phyloP scores from a whole-genome alignment of 2,113 vertebrate species.

The Machaerirhynchus nigripectus region DNA sequence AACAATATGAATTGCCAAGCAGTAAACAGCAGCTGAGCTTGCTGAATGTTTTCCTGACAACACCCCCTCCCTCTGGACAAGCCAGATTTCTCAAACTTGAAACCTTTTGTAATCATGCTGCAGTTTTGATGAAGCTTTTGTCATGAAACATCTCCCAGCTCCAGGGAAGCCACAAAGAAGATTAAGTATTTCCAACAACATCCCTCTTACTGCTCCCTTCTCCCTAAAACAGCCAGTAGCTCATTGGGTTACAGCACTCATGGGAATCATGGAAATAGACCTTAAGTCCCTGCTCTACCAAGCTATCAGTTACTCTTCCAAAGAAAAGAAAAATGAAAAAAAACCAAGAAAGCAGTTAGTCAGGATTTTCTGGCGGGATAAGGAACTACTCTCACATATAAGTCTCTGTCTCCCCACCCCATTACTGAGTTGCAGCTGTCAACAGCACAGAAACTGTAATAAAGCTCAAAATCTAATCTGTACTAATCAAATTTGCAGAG shows the following conservation, averaged over 20 bases:
- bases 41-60: neutral
- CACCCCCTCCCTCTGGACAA: neutral
- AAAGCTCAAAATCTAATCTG: neutral
- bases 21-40: neutral
- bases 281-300: neutral
- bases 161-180: neutral
- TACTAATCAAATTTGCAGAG: neutral
- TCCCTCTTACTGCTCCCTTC: neutral
- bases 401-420: neutral
- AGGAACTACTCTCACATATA: neutral
- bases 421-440: neutral
- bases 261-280: fast-evolving
- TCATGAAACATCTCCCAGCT: neutral
- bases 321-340: neutral
- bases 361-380: neutral
- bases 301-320: neutral
- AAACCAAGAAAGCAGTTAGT: neutral
- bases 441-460: neutral
- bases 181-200: neutral
- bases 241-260: neutral
- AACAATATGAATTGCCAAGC: neutral
- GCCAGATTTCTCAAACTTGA: neutral
- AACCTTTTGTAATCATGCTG: neutral
- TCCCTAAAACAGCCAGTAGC: neutral
- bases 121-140: neutral